A percentile compares a stretch with the other conserved stretches of the same genome.
Evolutionary conservation across 2,797 vertebrate species (phyloP).

Genomic region (Dicrostonyx torquatus): DNA sequence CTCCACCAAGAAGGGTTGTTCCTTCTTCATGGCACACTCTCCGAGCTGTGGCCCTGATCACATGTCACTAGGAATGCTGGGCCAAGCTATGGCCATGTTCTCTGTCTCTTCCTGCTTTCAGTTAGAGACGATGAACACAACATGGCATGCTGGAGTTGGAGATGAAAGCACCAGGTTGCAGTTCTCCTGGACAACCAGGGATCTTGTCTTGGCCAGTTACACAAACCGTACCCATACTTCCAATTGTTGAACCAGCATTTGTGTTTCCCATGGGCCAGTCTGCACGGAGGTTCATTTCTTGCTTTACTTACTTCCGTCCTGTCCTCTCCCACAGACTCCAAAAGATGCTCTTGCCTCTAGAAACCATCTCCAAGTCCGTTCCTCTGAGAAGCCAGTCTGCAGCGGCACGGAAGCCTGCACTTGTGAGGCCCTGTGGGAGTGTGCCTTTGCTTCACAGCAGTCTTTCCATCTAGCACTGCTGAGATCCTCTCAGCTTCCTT

Average conservation of each 20-base stretch:
- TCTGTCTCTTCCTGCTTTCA: not conserved
- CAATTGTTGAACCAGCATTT: not conserved
- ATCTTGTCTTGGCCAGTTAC: not conserved
- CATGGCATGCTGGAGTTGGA: rapidly evolving
- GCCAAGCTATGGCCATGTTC: too few species aligned
- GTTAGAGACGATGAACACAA: rapidly evolving
- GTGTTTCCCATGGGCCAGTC: not conserved
- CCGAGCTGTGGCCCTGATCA: not conserved
- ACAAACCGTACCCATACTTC: not conserved
- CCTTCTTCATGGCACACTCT: too few species aligned
- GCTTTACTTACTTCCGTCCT: too few species aligned
- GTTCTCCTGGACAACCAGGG: too few species aligned
- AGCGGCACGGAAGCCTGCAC: not conserved
- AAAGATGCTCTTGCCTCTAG: not conserved
- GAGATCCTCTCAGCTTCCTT: not conserved
- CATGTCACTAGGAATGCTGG: not conserved
- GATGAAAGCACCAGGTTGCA: not conserved
- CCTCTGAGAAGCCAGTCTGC: not conserved
- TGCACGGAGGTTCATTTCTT: not conserved
- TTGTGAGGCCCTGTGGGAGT: too few species aligned
- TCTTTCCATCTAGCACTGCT: not conserved
- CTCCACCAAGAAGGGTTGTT: not conserved
- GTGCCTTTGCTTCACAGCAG: not conserved
- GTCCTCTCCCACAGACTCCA: not conserved
- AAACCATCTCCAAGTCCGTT: not conserved